These are phyloP conservation scores for Parnassius smintheus DNA, from an alignment of 2,888 invertebrate species.

Conservation along the genomic window DNA sequence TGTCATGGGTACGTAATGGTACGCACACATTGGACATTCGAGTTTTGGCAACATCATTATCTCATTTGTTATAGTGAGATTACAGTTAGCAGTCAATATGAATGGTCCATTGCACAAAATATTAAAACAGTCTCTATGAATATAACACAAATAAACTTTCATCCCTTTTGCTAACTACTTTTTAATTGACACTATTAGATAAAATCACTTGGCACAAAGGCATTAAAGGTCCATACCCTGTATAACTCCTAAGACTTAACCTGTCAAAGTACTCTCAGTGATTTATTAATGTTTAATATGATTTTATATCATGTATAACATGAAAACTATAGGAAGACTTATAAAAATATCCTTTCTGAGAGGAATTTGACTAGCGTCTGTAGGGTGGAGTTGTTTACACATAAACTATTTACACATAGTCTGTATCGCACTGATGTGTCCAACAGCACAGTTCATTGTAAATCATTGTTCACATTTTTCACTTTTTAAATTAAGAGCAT, in stretches of 20 bases:
- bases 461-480: slow-evolving; percentile 80
- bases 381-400: slow-evolving; percentile 63
- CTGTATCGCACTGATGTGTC: slow-evolving; percentile 39
- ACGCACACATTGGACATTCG: slow-evolving; percentile 45
- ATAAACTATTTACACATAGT: slow-evolving; percentile 33
- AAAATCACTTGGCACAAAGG: slow-evolving; percentile 81
- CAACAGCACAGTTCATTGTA: slow-evolving; percentile 39
- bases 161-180: slow-evolving; percentile 67
- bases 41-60: slow-evolving; percentile 58
- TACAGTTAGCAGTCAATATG: slow-evolving; percentile 47
- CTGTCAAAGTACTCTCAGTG: slow-evolving; percentile 75
- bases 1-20: slow-evolving; percentile 63
- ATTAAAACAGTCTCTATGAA: slow-evolving; percentile 65
- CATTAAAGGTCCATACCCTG: slow-evolving; percentile 79
- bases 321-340: slow-evolving; percentile 60
- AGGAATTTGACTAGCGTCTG: slow-evolving; percentile 73
- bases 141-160: slow-evolving; percentile 70
- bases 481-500: slow-evolving; percentile 75
- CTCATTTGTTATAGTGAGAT: slow-evolving; percentile 48
- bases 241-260: slow-evolving; percentile 67
- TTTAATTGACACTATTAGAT: slow-evolving; percentile 77
- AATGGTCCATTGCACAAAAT: slow-evolving; percentile 72
- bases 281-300: slow-evolving; percentile 36
- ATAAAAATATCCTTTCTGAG: slow-evolving; percentile 59
- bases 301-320: slow-evolving; percentile 42